Base-by-base conservation (phyloP, 2,888 invertebrate species). In the Limnephilus lunatus region DNA sequence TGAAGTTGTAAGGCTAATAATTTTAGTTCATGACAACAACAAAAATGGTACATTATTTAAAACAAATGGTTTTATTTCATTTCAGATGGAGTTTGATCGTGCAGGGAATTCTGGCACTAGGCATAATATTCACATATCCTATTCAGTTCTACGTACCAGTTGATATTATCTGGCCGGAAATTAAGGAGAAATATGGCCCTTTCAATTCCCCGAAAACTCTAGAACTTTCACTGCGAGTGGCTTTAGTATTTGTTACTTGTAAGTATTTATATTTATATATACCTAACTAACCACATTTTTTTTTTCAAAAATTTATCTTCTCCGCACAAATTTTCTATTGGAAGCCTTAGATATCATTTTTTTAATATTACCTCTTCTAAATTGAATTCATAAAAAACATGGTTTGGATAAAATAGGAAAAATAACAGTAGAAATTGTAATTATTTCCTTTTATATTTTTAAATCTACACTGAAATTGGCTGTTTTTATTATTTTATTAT, bases 101-200 rank as follows among this genome's bases (percentile, higher is more conserved):
- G 32, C 98, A 98, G 94, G 94, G 97, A n/a, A 96, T 98, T 94
- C 98, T 99, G 94, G 98, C 98, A 0, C 94, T 98, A 81, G 98
- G 98, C 19, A 98, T 99, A 93, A 96, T 99, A 94, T 97, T 99
- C 93, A 98, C 99, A 0, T 99, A 99, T 95, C 98, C 99, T 0
- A 96, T 99, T 32, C 99, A 99, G 96, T 98, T 99, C 95, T 99
- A 99, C 95, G 99, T 99, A 82, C 99, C 99, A 0, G 97, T 99
- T 85, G 97, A 97, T 91, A 98, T 99, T 92, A 97, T 99, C 94
- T 98, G 98, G 98, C 98, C 99, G 0, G 95, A 95, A 68, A 95
- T 98, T 48, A 95, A 95, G 91, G 95, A 95, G 90, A 95, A 96
- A 94, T 96, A 96, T 88, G 97, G 97, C 11, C 95, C 96, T 80